Percentiles rank a stretch among this genome's conserved stretches.
phyloP scores from a whole-genome alignment of 92 coral and sea anemone species.

The Porites rus region DNA sequence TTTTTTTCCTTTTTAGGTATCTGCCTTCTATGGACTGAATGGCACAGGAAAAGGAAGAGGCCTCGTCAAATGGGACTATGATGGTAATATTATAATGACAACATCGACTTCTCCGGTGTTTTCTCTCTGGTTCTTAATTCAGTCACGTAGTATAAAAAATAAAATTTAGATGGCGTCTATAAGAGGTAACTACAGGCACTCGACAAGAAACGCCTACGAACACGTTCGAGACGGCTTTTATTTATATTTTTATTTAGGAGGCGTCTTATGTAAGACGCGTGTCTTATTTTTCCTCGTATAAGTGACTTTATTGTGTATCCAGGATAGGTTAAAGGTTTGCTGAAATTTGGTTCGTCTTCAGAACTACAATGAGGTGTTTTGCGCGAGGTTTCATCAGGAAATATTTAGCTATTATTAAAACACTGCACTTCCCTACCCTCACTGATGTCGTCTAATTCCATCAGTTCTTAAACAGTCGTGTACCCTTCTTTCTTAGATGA shows the following conservation, averaged over 20 bases:
- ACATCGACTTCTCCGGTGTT: not conserved
- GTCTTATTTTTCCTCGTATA: too few relatives aligned
- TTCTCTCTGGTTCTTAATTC: not conserved
- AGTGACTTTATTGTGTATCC: too few relatives aligned
- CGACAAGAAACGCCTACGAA: not conserved
- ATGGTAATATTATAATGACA: conserved; percentile 53
- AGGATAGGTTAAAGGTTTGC: too few relatives aligned
- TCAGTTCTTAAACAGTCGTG: not conserved
- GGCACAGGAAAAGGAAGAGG: conserved; percentile 90
- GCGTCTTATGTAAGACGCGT: too few relatives aligned
- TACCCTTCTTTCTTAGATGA: conserved; percentile 63
- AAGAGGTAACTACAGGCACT: not conserved
- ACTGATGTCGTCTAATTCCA: not conserved
- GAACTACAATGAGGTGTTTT: too few relatives aligned
- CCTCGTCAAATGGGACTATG: conserved; percentile 84
- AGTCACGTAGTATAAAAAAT: not conserved
- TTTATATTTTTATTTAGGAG: too few relatives aligned
- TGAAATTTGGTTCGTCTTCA: too few relatives aligned
- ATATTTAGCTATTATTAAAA: too few relatives aligned
- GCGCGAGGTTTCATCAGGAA: too few relatives aligned
- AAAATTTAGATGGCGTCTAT: too few relatives aligned
- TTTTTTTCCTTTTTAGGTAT: conserved; percentile 49
- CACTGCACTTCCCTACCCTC: not conserved
- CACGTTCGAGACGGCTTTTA: too few relatives aligned
- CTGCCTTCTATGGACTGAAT: conserved; percentile 78